Conservation (phyloP, 92 coral and sea anemone genomes). For the Paramuricea clavata region DNA sequence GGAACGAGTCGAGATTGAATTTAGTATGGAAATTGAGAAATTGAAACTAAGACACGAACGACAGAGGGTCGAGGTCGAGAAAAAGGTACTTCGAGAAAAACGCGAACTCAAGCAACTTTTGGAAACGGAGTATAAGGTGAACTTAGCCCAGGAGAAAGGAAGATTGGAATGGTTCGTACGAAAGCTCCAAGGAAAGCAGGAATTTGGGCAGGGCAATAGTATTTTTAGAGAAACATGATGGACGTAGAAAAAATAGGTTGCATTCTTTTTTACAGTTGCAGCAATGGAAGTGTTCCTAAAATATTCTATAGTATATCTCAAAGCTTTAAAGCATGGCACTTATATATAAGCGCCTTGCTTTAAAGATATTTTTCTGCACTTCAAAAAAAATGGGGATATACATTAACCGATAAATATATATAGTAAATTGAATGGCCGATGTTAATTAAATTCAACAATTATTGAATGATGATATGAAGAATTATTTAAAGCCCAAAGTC, state of each 20-base stretch:
- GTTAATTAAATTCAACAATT: not conserved
- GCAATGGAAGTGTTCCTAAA: no score
- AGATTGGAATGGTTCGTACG: conserved; percentile 91
- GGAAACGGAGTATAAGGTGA: conserved; percentile 85
- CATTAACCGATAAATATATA: no score
- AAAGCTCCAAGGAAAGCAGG: conserved; percentile 70
- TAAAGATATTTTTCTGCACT: no score
- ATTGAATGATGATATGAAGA: no score
- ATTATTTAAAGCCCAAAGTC: no score
- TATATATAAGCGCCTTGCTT: no score
- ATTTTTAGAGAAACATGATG: conserved; percentile 45
- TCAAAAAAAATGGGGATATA: no score
- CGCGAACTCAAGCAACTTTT: conserved; percentile 81
- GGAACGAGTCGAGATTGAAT: conserved; percentile 89
- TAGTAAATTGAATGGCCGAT: not conserved
- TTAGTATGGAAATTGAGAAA: conserved; percentile 85
- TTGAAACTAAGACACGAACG: conserved; percentile 87
- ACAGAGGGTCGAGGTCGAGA: conserved; percentile 92
- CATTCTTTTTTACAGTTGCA: no score
- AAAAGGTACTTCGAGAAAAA: conserved; percentile 83
- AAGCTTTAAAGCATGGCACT: no score
- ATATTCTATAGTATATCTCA: no score
- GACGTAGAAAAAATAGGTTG: not conserved
- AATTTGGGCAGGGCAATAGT: conserved; percentile 25
- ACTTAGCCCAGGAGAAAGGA: conserved; percentile 80